phyloP scores from a whole-genome alignment of 2,797 vertebrate species.

The Merluccius polli region DNA sequence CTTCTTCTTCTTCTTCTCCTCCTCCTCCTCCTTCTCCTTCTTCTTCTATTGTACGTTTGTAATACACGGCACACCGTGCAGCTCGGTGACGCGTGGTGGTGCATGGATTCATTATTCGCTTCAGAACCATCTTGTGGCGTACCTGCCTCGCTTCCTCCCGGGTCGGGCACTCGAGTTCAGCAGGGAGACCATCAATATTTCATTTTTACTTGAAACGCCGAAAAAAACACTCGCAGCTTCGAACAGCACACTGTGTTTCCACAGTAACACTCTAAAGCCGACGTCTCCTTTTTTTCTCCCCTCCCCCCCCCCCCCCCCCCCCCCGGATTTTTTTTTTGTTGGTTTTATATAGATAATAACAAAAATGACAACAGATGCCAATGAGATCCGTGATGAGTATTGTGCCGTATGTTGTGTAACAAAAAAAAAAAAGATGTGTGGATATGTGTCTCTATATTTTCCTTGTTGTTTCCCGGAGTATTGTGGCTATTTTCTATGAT shows the following conservation, averaged over 20 bases:
- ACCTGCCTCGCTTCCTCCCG: not conserved
- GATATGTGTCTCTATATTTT: conserved; percentile 49
- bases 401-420: conserved; percentile 43
- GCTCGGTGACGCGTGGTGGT: too few species aligned
- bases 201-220: not conserved
- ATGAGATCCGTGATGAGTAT: conserved; percentile 34
- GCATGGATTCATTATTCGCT: not conserved
- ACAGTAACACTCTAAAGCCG: conserved; percentile 21
- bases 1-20: too few species aligned
- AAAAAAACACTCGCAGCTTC: not conserved
- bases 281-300: too few species aligned
- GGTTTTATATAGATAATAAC: conserved; percentile 43
- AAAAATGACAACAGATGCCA: conserved; percentile 18
- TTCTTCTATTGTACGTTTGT: not conserved
- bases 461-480: conserved; percentile 43
- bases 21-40: too few species aligned
- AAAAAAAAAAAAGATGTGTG: conserved; percentile 34
- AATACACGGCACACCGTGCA: not conserved
- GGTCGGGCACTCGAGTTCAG: not conserved
- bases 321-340: too few species aligned
- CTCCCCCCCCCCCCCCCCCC: too few species aligned
- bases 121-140: not conserved
- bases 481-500: conserved; percentile 48
- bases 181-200: not conserved
- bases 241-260: conserved; percentile 17